phyloP scores from a whole-genome alignment of 2,113 vertebrate species.

The Emydura subglobosa region DNA sequence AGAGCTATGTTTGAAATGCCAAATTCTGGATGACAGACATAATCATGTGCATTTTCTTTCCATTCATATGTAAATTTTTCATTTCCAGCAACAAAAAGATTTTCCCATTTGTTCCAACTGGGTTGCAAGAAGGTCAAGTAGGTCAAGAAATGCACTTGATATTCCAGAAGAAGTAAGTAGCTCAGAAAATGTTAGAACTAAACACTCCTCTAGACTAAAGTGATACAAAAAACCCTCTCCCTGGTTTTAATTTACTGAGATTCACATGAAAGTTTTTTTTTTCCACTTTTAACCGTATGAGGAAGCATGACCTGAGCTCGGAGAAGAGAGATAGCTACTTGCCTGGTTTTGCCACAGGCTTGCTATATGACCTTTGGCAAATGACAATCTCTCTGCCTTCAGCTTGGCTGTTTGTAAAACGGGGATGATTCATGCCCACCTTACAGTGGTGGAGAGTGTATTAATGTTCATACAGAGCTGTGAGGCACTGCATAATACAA shows the following conservation, averaged over 20 bases:
- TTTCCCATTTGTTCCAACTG: not conserved
- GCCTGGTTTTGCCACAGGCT: conserved; percentile 36
- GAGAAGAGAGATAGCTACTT: not conserved
- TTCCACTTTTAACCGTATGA: not conserved
- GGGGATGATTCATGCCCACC: conserved; percentile 52
- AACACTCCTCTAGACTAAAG: not conserved
- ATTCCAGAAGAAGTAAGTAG: not conserved
- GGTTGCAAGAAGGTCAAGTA: not conserved
- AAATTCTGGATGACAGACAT: not conserved
- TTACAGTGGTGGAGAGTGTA: conserved; percentile 19
- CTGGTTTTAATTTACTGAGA: not conserved
- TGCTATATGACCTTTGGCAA: conserved; percentile 55
- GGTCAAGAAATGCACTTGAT: not conserved
- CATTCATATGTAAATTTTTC: not conserved
- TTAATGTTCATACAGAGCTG: conserved; percentile 25
- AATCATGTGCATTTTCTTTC: not conserved
- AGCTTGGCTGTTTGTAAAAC: not conserved
- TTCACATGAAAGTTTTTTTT: not conserved
- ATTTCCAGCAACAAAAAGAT: not conserved
- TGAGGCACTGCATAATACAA: not conserved
- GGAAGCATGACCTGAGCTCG: conserved; percentile 19
- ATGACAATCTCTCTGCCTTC: conserved; percentile 32
- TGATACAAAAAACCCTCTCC: not conserved
- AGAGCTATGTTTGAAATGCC: not conserved
- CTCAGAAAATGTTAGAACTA: not conserved